These are phyloP conservation scores for Linepithema humile DNA, from an alignment of 1,140 invertebrate species.

Conservation along the genomic window DNA sequence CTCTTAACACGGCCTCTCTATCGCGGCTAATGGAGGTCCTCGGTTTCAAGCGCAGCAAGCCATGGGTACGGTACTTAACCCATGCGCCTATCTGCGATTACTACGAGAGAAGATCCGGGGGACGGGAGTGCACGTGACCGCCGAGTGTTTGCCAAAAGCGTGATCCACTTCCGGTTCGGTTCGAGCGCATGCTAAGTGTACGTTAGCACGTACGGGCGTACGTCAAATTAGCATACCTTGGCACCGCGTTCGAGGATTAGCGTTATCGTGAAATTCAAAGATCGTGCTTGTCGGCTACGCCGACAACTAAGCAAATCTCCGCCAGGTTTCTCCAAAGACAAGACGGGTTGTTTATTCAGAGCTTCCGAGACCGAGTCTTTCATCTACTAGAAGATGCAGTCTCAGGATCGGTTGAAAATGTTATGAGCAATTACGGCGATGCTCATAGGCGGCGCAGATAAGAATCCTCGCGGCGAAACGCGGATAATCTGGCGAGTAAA, in stretches of 20 bases:
- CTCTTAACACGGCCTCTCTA: slow-evolving; percentile 75
- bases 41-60: slow-evolving; percentile 60
- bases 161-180: slow-evolving; percentile 58
- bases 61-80: slow-evolving; percentile 74
- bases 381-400: not conserved
- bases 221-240: slow-evolving; percentile 11
- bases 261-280: slow-evolving; percentile 5
- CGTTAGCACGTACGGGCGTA: slow-evolving; percentile 35
- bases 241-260: not conserved
- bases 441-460: not conserved
- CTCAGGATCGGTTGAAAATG: slow-evolving; percentile 15
- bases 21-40: slow-evolving; percentile 78
- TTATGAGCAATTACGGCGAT: slow-evolving; percentile 36
- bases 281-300: not conserved
- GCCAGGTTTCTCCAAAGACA: too few species aligned
- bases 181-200: slow-evolving; percentile 27
- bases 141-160: slow-evolving; percentile 67
- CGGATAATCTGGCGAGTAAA: slow-evolving; percentile 41
- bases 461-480: not conserved
- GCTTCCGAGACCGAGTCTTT: not conserved
- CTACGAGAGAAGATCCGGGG: slow-evolving; percentile 69
- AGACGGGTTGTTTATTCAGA: not conserved
- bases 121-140: slow-evolving; percentile 57
- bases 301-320: not conserved
- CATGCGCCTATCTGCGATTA: slow-evolving; percentile 75